Percentiles rank a stretch among this genome's conserved stretches.
Conservation (phyloP, 2,797 vertebrate genomes). For the Odontamblyopus rebecca region DNA sequence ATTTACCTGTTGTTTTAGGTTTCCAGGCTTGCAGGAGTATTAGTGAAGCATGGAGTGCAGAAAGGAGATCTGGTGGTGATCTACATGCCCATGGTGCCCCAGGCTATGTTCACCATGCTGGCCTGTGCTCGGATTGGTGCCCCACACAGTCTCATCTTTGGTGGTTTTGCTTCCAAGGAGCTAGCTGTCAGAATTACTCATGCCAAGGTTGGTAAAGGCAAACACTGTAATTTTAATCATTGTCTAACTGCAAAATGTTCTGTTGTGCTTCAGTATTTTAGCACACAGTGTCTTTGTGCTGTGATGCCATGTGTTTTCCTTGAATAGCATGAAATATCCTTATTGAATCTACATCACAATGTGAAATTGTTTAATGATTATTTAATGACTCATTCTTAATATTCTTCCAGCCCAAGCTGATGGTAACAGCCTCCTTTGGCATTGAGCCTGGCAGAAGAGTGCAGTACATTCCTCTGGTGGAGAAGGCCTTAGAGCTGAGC, state of each 20-base stretch:
- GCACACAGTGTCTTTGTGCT: too few relatives aligned
- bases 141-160: constrained; percentile 96
- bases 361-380: background rate
- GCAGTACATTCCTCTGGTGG: constrained; percentile 88
- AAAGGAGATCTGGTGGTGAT: constrained; percentile 93
- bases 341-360: background rate
- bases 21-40: constrained; percentile 89
- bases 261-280: background rate
- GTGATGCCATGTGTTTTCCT: too few relatives aligned
- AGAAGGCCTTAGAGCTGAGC: constrained; percentile 85
- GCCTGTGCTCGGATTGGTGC: constrained; percentile 94
- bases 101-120: constrained; percentile 94
- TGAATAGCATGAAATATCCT: background rate
- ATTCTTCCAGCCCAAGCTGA: constrained; percentile 85
- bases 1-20: constrained; percentile 41
- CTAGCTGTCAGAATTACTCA: constrained; percentile 91
- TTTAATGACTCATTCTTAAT: background rate
- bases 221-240: background rate
- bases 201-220: constrained; percentile 82
- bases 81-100: constrained; percentile 98
- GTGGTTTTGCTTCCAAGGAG: constrained; percentile 95
- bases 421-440: constrained; percentile 93
- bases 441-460: constrained; percentile 90
- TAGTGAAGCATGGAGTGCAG: constrained; percentile 85
- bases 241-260: background rate